Evolutionary conservation across 2,888 invertebrate species (phyloP), one percentile per base, ranked within the genome.

Genomic region (Drosophila nr. fundita): DNA sequence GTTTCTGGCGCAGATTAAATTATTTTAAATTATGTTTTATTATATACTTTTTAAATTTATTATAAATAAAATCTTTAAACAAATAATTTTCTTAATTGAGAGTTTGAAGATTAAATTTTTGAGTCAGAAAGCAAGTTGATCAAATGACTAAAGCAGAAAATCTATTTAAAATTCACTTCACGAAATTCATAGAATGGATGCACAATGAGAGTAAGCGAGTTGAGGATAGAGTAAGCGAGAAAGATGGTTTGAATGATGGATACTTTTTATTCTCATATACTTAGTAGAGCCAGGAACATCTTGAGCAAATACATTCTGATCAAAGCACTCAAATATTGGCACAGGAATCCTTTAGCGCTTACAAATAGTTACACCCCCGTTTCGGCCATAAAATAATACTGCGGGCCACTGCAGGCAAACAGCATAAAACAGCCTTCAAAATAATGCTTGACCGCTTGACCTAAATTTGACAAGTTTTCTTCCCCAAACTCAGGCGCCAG

Each of bases 401-500:
- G 74, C 66, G 64, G 63, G 45, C 65, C 68, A 73, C 77, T 79
- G 77, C 83, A 68, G 81, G 70, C 83, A 75, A 74, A 73, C 66
- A 73, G 61, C 65, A 73, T 73, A 81, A 81, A 81, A 24, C 24
- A 77, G 72, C 77, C 74, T 72, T 61, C 53, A 65, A 75, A 68
- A 55, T 32, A 86, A 70, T 79, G 83, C 76, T 86, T 86, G 84
- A 86, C 84, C 86, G 86, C 86, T 76, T 85, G 84, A 85, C 83
- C 86, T 63, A 83, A 85, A 85, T 85, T 86, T 82, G 74, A 48
- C 78, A 78, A 68, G 61, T 50, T 72, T 45, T 6, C 61, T 66
- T 29, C 13, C 45, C 49, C 24, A 24, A 53, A 48, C 64, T 67
- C 61, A 59, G 77, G 71, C 74, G 77, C 71, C 66, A 67, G 80